A percentile compares a stretch with the other conserved stretches of the same genome.
phyloP scores from a whole-genome alignment of 2,797 vertebrate species.

The Schizothorax lantsangensis region DNA sequence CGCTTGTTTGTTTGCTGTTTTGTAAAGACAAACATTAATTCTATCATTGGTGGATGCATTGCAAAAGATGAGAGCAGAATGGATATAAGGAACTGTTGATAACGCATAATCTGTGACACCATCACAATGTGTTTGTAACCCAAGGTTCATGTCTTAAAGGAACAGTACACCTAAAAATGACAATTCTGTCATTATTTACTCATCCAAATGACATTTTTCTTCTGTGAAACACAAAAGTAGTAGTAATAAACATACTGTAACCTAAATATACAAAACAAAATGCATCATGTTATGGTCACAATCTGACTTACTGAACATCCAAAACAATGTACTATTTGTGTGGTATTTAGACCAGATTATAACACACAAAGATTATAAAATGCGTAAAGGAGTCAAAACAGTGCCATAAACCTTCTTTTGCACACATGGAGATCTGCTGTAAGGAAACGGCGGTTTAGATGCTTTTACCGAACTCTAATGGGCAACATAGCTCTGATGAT shows the following conservation, averaged over 20 bases:
- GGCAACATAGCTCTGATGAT: neutral
- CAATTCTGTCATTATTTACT: neutral
- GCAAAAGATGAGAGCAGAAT: conserved; percentile 31
- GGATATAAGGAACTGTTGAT: conserved; percentile 9
- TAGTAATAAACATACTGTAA: neutral
- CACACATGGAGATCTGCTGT: neutral
- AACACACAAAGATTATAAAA: neutral
- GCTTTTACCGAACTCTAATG: no score
- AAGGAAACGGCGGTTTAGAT: no score
- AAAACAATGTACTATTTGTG: neutral
- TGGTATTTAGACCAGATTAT: neutral
- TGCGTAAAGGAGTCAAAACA: neutral
- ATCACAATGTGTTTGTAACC: neutral
- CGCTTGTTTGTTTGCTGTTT: conserved; percentile 50
- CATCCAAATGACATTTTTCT: no score
- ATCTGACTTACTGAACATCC: neutral
- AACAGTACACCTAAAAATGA: neutral
- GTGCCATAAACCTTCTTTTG: neutral
- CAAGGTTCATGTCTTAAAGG: conserved; percentile 1
- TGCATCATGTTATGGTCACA: neutral
- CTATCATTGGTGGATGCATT: conserved; percentile 38
- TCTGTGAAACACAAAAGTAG: neutral
- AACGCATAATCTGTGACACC: neutral
- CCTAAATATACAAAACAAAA: neutral
- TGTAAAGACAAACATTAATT: conserved; percentile 53